Evolutionary conservation across 2,888 invertebrate species (phyloP).

Genomic region (Mechanitis mazaeus): DNA sequence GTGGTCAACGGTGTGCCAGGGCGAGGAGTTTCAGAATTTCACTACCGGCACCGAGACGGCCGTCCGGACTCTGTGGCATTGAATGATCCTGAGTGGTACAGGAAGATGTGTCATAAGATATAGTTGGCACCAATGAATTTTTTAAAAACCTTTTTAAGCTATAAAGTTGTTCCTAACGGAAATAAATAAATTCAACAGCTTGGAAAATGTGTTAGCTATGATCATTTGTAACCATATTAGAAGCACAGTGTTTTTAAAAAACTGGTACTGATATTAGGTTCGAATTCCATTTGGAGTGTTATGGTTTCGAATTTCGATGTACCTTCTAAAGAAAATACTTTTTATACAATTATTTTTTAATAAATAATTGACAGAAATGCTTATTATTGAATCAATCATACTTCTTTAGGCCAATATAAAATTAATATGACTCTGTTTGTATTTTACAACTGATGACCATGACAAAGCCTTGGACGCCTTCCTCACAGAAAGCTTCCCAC

Average conservation of each 20-base stretch:
- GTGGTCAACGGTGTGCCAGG: slow-evolving; percentile 80
- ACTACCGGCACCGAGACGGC: slow-evolving; percentile 78
- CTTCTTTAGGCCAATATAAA: no score
- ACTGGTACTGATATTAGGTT: no score
- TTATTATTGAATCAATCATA: no score
- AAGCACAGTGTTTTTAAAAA: no score
- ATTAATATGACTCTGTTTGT: not conserved
- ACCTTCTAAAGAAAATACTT: no score
- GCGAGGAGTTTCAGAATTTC: slow-evolving; percentile 84
- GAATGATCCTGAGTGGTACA: slow-evolving; percentile 77
- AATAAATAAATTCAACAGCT: no score
- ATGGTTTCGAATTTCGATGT: no score
- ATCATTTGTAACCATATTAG: no score
- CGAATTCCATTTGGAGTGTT: no score
- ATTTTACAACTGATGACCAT: slow-evolving; percentile 31
- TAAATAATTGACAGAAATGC: no score
- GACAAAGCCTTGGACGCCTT: slow-evolving; percentile 29
- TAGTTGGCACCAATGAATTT: slow-evolving; percentile 23
- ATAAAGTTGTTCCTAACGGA: not conserved
- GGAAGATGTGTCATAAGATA: slow-evolving; percentile 63
- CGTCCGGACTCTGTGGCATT: slow-evolving; percentile 63
- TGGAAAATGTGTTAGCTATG: no score
- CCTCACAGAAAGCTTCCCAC: slow-evolving; percentile 9
- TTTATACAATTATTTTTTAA: no score
- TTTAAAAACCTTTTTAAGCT: slow-evolving; percentile 13